Evolutionary conservation across 2,797 vertebrate genomes (phyloP).

Genomic region (Synanceia verrucosa): DNA sequence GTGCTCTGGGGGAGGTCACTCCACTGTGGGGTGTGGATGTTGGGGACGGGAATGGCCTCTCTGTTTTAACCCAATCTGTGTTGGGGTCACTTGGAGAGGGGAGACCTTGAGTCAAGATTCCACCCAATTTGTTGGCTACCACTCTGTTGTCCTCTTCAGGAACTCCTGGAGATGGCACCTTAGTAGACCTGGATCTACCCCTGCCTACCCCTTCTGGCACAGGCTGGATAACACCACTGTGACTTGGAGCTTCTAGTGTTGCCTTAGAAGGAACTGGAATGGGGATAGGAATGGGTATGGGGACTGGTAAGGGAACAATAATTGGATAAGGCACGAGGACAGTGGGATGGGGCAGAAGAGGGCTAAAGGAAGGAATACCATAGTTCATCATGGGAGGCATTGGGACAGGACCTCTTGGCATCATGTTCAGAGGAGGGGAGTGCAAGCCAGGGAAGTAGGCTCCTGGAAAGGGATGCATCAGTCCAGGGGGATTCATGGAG

Average conservation of each 20-base stretch:
- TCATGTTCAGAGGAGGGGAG: constrained; percentile 92
- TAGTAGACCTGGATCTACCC: constrained; percentile 54
- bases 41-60: constrained; percentile 74
- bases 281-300: constrained; percentile 96
- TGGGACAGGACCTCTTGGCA: constrained; percentile 92
- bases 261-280: constrained; percentile 89
- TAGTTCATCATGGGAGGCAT: constrained; percentile 93
- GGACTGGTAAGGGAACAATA: constrained; percentile 94
- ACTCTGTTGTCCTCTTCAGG: constrained; percentile 55
- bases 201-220: constrained; percentile 74
- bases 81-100: constrained; percentile 58
- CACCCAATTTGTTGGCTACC: constrained; percentile 46
- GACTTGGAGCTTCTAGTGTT: constrained; percentile 86
- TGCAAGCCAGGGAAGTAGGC: constrained; percentile 90
- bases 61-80: constrained; percentile 76
- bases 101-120: constrained; percentile 43
- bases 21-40: constrained; percentile 67
- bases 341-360: constrained; percentile 93
- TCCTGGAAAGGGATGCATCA: constrained; percentile 89
- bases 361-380: constrained; percentile 91
- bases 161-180: constrained; percentile 52
- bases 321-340: constrained; percentile 96
- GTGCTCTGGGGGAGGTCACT: constrained; percentile 75
- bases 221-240: constrained; percentile 88
- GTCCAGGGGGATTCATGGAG: constrained; percentile 84